These are phyloP conservation scores for Strix aluco DNA, from an alignment of 2,113 vertebrate genomes.

Conservation along the genomic window DNA sequence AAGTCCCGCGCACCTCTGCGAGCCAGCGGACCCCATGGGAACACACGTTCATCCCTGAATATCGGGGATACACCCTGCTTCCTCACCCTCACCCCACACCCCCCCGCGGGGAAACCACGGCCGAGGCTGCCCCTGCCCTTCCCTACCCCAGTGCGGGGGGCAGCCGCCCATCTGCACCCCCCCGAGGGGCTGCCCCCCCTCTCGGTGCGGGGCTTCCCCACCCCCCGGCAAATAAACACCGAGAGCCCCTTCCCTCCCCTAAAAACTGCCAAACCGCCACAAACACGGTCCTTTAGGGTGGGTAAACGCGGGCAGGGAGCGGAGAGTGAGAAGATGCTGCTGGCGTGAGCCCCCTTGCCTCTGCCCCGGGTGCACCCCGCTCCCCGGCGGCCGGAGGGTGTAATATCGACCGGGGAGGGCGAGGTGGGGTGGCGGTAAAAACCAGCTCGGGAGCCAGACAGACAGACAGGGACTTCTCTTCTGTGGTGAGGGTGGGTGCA, in stretches of 20 bases:
- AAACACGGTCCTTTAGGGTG: not conserved
- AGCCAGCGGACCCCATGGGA: not conserved
- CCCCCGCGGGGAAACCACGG: not conserved
- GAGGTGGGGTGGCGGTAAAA: not conserved
- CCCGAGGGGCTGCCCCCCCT: not conserved
- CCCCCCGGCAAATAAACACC: not conserved
- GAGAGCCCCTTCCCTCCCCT: too few species aligned
- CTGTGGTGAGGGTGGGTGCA: not conserved
- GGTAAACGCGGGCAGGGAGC: rapidly evolving
- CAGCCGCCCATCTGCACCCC: not conserved
- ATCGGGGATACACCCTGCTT: not conserved
- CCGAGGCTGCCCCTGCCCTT: not conserved
- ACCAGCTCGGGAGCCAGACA: not conserved
- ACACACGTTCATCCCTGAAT: not conserved
- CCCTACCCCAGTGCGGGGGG: not conserved
- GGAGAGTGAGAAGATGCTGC: not conserved
- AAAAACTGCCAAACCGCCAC: not conserved
- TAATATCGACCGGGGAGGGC: rapidly evolving
- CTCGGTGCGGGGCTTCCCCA: not conserved
- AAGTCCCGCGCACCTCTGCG: not conserved
- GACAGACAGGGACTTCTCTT: not conserved
- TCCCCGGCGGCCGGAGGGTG: rapidly evolving
- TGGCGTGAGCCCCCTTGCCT: not conserved
- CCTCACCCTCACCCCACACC: too few species aligned
- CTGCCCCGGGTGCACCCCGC: not conserved